Conservation (phyloP, 2,888 invertebrate species). For the Timema podura region DNA sequence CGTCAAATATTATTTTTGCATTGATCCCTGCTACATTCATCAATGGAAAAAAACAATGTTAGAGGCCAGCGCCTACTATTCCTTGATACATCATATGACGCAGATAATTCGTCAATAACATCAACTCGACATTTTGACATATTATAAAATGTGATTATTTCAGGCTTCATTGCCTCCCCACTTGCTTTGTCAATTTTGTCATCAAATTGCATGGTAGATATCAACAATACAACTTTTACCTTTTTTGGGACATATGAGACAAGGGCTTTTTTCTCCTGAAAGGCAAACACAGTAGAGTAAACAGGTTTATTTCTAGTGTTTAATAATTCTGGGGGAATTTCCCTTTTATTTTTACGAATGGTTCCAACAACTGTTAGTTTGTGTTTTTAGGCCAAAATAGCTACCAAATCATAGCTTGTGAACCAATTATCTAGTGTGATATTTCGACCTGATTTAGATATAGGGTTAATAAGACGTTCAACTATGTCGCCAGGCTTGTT, state of each 20-base stretch:
- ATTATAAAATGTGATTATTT: slow-evolving; percentile 11
- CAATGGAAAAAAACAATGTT: background rate
- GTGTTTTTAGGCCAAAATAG: slow-evolving; percentile 21
- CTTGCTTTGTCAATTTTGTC: background rate
- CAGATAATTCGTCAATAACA: background rate
- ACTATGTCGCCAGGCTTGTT: slow-evolving; percentile 23
- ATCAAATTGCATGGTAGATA: background rate
- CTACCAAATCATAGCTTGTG: slow-evolving; percentile 31
- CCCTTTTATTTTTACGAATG: slow-evolving; percentile 24
- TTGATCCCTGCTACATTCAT: slow-evolving; percentile 13
- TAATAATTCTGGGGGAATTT: slow-evolving; percentile 16
- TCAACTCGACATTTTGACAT: slow-evolving; percentile 7
- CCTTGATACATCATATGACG: background rate
- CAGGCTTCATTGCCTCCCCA: background rate
- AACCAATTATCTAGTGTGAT: slow-evolving; percentile 32
- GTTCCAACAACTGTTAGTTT: slow-evolving; percentile 32
- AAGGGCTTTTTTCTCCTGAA: background rate
- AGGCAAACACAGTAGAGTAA: background rate
- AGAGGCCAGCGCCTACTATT: slow-evolving; percentile 8
- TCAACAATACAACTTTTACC: background rate
- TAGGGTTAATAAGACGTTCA: slow-evolving; percentile 18
- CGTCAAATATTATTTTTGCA: background rate
- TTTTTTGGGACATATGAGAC: slow-evolving; percentile 4
- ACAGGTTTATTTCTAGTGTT: slow-evolving; percentile 11
- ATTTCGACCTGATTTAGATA: slow-evolving; percentile 29